phyloP scores from a whole-genome alignment of 2,888 invertebrate genomes.

The Tiliacea citrago region DNA sequence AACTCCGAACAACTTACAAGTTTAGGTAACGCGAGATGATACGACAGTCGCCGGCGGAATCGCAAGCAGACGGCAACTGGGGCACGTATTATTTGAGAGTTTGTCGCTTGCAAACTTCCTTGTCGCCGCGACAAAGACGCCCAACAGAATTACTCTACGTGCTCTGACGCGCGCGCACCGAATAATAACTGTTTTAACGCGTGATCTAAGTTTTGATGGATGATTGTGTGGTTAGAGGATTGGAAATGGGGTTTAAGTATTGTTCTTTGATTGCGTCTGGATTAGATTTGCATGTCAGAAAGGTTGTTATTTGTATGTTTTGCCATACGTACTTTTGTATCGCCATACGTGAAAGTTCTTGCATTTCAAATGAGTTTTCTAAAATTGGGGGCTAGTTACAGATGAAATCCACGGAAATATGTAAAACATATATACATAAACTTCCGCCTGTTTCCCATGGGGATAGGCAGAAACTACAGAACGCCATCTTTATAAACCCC shows the following conservation, averaged over 20 bases:
- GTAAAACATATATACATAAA: too few relatives aligned
- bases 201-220: constrained; percentile 57
- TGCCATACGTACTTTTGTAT: too few relatives aligned
- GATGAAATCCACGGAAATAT: too few relatives aligned
- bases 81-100: constrained; percentile 74
- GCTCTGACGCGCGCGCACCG: constrained; percentile 64
- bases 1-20: constrained; percentile 67
- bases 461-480: too few relatives aligned
- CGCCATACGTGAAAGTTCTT: too few relatives aligned
- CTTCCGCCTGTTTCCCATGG: too few relatives aligned
- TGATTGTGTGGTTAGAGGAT: constrained; percentile 30
- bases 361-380: too few relatives aligned
- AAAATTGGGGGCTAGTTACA: too few relatives aligned
- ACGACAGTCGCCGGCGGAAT: constrained; percentile 67
- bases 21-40: constrained; percentile 71
- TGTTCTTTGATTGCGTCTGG: not conserved
- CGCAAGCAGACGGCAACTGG: constrained; percentile 65
- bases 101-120: constrained; percentile 71
- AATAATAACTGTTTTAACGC: constrained; percentile 61
- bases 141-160: constrained; percentile 72
- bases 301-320: too few relatives aligned
- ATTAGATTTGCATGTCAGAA: not conserved
- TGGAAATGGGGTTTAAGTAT: not conserved
- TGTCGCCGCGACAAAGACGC: constrained; percentile 69
- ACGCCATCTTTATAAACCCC: too few relatives aligned